Base-by-base conservation (phyloP, 2,797 vertebrate species). In the Paramormyrops hopkinsi region DNA sequence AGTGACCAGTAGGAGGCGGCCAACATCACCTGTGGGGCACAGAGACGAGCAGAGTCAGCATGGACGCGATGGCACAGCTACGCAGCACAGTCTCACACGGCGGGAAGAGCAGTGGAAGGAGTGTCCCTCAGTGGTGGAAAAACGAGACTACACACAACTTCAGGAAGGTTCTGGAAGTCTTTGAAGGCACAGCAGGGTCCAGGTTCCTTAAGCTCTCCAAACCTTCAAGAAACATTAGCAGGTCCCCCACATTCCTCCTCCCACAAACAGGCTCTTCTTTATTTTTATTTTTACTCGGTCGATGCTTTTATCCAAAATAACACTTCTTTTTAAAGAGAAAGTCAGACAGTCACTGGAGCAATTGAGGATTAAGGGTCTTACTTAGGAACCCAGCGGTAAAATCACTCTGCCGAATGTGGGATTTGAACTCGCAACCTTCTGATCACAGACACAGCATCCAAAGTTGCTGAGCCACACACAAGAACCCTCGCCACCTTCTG, bases 1-100 rank as follows among this genome's bases (percentile, higher is more conserved):
- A 99, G 92, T 0, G 98, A 99, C 98, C 98, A 99, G 90, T 99
- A 99, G 89, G 98, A 99, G 0, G 98, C 98, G 0, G 98, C 98
- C 92, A 99, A 85, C 98, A 99, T 99, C 59, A 99, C 98, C 98
- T 99, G 92, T 90, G 87, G 82, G 11, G 33, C 1, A 25, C 19
- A 1, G 44, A 0, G 25, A 44, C 2, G 2, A 2, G 14, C 73
- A 7, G 17, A 19, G 17, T 79, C 73, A 19, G 73, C 33, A 8
- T 3, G 14, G 73, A 37, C 0, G 4, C 6, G 2, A 4, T 7
- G 62, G 29, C 59, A 65, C 59, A 9, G 8, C 22, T 14, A 62
- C 6, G 7, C 56, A 1, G 0, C 56, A n/a, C 5, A 8, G 54
- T 8, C 59, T 25, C 22, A 65, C 25, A 12, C 3, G 29, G 25